These are phyloP conservation scores for Leucophenga montana DNA, from an alignment of 2,888 invertebrate species.

Conservation along the genomic window DNA sequence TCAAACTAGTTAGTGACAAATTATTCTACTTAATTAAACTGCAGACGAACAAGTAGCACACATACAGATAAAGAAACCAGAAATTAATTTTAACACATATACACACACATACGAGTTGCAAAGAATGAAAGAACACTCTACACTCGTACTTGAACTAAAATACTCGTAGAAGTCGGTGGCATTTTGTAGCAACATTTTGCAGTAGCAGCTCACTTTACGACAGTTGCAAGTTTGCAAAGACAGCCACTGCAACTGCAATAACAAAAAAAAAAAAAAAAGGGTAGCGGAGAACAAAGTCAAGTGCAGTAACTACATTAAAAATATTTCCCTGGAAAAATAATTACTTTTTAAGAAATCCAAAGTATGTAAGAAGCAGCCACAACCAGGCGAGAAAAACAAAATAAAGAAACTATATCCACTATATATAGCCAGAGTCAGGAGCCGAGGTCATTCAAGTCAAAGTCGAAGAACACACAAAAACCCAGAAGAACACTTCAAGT, in stretches of 20 bases:
- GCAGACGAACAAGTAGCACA: slow-evolving; percentile 7
- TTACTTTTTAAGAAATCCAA: slow-evolving; percentile 27
- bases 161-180: not conserved
- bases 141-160: too few species aligned
- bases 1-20: slow-evolving; percentile 29
- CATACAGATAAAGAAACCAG: slow-evolving; percentile 10
- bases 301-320: slow-evolving; percentile 24
- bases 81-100: slow-evolving; percentile 24
- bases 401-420: too few species aligned
- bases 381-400: too few species aligned
- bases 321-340: slow-evolving; percentile 25
- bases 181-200: not conserved
- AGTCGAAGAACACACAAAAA: too few species aligned
- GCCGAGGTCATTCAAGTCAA: too few species aligned
- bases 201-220: slow-evolving; percentile 1
- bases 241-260: not conserved
- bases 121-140: too few species aligned
- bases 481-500: too few species aligned
- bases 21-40: slow-evolving; percentile 28
- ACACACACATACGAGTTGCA: not conserved
- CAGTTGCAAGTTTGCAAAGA: slow-evolving; percentile 12
- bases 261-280: not conserved
- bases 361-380: not conserved
- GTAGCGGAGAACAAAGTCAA: slow-evolving; percentile 13
- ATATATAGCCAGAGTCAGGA: too few species aligned